phyloP scores from a whole-genome alignment of 2,888 invertebrate genomes.

The Brachypalpus laphriformis region DNA sequence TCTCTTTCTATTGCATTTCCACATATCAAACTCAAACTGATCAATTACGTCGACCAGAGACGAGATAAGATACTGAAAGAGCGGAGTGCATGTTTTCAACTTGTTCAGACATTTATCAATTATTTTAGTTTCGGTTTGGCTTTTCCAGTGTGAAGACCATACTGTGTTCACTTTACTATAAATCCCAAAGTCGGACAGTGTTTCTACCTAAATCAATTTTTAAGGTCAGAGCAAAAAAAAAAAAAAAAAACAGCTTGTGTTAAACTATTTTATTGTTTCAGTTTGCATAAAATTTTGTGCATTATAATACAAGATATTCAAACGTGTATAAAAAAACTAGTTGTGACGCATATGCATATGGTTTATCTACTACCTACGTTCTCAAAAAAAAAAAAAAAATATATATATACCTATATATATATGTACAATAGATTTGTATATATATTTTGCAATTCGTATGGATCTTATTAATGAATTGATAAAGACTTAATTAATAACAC shows the following conservation, averaged over 20 bases:
- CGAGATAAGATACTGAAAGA: constrained; percentile 54
- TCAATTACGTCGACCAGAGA: background rate
- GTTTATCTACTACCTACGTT: background rate
- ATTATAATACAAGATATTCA: background rate
- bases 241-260: background rate
- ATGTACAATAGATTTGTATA: no score
- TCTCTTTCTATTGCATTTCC: constrained; percentile 31
- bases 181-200: background rate
- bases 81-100: constrained; percentile 37
- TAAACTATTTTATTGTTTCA: background rate
- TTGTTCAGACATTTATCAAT: constrained; percentile 8
- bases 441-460: no score
- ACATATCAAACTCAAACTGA: background rate
- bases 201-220: constrained; percentile 1
- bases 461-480: no score
- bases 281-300: background rate
- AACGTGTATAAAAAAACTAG: background rate
- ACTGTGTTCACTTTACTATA: constrained; percentile 56
- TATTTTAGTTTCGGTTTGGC: constrained; percentile 78
- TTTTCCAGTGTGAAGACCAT: constrained; percentile 82
- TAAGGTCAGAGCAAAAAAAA: constrained; percentile 27
- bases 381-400: background rate
- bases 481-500: no score
- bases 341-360: background rate
- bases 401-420: no score